These are phyloP conservation scores for Anguilla pacifica DNA, from an alignment of 2,797 vertebrate genomes.

Conservation along the genomic window DNA sequence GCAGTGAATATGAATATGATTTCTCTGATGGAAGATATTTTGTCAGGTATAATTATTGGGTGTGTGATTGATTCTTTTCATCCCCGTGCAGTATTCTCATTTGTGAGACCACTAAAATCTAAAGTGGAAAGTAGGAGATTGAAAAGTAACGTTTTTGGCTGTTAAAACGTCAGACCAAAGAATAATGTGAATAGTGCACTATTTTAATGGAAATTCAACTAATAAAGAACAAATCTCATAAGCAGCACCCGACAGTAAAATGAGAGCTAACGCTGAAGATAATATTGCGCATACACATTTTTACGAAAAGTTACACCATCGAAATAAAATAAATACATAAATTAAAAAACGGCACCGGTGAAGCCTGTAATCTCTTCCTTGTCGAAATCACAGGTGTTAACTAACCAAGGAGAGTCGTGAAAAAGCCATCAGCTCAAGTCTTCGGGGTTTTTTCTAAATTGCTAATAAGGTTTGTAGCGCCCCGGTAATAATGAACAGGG, in stretches of 20 bases:
- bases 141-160: not conserved
- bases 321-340: not conserved
- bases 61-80: not conserved
- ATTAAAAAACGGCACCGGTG: not conserved
- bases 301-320: not conserved
- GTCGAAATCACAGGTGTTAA: not conserved
- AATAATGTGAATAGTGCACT: not conserved
- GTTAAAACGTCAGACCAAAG: not conserved
- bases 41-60: not conserved
- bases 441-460: not conserved
- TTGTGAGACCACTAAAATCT: not conserved
- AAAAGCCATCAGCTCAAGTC: not conserved
- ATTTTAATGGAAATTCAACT: constrained; percentile 2
- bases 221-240: not conserved
- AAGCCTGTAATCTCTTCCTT: not conserved
- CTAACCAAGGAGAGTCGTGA: not conserved
- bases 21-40: not conserved
- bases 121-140: not conserved
- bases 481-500: not conserved
- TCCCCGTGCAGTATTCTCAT: not conserved
- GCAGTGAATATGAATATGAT: not conserved
- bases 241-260: not conserved
- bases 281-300: not conserved
- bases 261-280: not conserved
- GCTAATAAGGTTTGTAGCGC: not conserved